Base-by-base conservation (phyloP, 1,140 invertebrate species). In the Drosophila lacteicornis region DNA sequence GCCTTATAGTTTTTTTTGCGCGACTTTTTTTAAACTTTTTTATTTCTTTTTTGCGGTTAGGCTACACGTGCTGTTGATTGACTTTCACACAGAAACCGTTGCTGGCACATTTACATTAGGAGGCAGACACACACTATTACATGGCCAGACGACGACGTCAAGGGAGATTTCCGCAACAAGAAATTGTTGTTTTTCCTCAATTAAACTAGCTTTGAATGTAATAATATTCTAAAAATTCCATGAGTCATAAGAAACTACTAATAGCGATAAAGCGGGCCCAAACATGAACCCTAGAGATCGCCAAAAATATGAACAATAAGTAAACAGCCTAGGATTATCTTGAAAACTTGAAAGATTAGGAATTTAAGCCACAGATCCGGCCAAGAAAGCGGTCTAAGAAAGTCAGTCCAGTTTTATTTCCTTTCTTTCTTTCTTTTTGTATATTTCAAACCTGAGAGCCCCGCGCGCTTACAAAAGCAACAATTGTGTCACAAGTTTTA, bases 61-160 rank as follows among this genome's bases (percentile, higher is more conserved):
- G 85, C 82, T 90, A 85, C 85, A 88, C 85, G 85, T 88, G 85
- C 85, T 90, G 85, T 90, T 90, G 81, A 88, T 88, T 88, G 74
- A 90, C 80, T 88, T 88, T 88, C 85, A 90, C 85, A 87, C 73
- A 88, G 73, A 71, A 63, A 75, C 75, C 43, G 75, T 56, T 60
- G 75, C 50, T 55, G 55, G 73, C 50, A 49, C 47, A 77, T 77
- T 77, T 69, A 50, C 74, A 77, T 77, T 36, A 9, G 33, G 33
- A 36, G 9, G 4, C 33, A 36, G 33, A 33, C 33, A 56, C 42
- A 49, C 60, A 76, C 67, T 59, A 6, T 63, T 60, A 38, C 43
- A 40, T 13, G 30, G 8, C 42, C 17, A 67, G 45, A 15, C 45
- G 42, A 15, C 45, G 42, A 55, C 53, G 13, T 6, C 33, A 2